Base-by-base conservation (phyloP, 2,888 invertebrate species). In the Galerucella calmariensis region DNA sequence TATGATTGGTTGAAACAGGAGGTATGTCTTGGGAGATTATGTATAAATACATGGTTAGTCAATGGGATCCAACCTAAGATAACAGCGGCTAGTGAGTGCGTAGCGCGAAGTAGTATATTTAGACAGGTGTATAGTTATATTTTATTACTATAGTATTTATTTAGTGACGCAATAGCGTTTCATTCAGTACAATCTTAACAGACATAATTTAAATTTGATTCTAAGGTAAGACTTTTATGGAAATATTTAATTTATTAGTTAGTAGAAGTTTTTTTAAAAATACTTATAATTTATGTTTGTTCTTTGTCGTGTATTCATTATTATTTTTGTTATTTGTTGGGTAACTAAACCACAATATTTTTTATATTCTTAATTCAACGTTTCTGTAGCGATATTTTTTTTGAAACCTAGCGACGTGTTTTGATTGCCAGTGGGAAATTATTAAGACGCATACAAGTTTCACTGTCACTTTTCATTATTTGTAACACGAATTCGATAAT, bases 11-110 rank as follows among this genome's bases (percentile, higher is more conserved):
- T 51, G 27, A 53, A 20, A n/a, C 9, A 62, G 69, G 69, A 69
- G 69, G 69, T 69, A 62, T 69, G 69, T 48, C 41, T 41, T 69
- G 27, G 46, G 20, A 44, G 59, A 61, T 41, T 61, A 59, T 41
- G 69, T 69, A 69, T 69, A 69, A 69, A 69, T 69, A 69, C 69
- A 51, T 24, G 63, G 41, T 63, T 69, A 62, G 62, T 62, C 69
- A 69, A 69, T 69, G 69, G 69, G 62, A 41, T 27, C 69, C 35
- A 46, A 69, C 56, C 62, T 69, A 69, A 69, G 69, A 69, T 69
- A 62, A 69, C 62, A 51, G 51, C 56, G n/a, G n/a, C 41, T 51
- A 48, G 69, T 62, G 69, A 62, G 62, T 69, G 56, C 8, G 62
- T 69, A 35, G 69, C 35, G 35, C 63, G 8, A 56, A 56, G 56